Base-by-base conservation (phyloP, 2,888 invertebrate genomes). In the Elaeidobius kamerunicus region DNA sequence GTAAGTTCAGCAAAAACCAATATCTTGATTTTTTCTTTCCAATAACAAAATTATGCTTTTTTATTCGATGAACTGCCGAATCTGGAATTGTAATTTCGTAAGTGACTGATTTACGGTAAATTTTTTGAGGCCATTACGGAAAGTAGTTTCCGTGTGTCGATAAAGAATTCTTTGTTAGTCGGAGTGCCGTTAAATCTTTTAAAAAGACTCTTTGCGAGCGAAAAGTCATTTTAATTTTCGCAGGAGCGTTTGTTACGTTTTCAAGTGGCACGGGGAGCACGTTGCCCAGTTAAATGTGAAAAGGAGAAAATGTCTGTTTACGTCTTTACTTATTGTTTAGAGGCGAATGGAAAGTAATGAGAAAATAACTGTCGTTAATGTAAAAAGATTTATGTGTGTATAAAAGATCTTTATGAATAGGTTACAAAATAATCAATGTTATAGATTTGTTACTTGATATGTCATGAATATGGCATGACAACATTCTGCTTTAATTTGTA, bases 181-280 rank as follows among this genome's bases (percentile, higher is more conserved):
- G 32, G 34, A 47, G 52, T 18, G 36, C 47, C 46, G 36, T 52
- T 52, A 52, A 47, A 52, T 52, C 52, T 41, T 52, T 47, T 47
- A 35, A 52, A 47, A 52, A 52, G 28, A 35, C 46, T 51, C 38
- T 44, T 51, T 44, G 51, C 51, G 36, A 38, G 45, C 39, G 36
- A 32, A 51, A 39, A 52, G 52, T 41, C 52, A 47, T 52, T 52
- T 52, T 52, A 52, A 52, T 52, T 52, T 52, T 52, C 52, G 30
- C 28, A 41, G 52, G 32, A 42, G 14, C 42, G 36, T 46, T 52
- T 47, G 47, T 52, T 52, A 42, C 52, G 17, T 47, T 52, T n/a
- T 43, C 47, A 42, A 47, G 47, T 52, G 47, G 47, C 47, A 52
- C 30, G n/a, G 18, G 42, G 40, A 15, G 48, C 30, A 15, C 47